Base-by-base conservation (phyloP, 23 tunicate genomes). In the Corella eumyota region DNA sequence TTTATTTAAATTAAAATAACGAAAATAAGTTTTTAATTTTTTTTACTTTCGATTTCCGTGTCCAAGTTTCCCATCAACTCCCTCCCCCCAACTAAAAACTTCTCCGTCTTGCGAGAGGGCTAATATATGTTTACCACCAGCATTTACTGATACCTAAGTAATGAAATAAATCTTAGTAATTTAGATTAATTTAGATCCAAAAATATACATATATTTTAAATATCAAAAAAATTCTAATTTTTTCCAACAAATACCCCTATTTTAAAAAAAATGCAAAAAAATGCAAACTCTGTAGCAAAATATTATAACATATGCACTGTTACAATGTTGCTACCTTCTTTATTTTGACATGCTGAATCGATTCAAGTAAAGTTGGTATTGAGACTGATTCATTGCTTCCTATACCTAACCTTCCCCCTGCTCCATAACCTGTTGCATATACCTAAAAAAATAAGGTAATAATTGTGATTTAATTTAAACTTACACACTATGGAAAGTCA, bases 21-120 rank as follows among this genome's bases (percentile, higher is more conserved):
- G n/a, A n/a, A n/a, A n/a, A n/a, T n/a, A n/a, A n/a, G n/a, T n/a
- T n/a, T n/a, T n/a, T n/a, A n/a, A n/a, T n/a, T n/a, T n/a, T n/a
- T n/a, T 79, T 72, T 32, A 78, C 87, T 59, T 58, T 65, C 88
- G 66, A 34, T 68, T 71, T 13, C 96, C 96, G 30, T 87, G 96
- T 5, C 96, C 96, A 33, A 79, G 67, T 36, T 78, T 79, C 24
- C 96, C 96, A 55, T 87, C 87, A 26, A 58, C 87, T 3, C 96
- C 96, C 25, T 87, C 96, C 0, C 96, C 96, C 96, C 96, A 87
- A 35, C 87, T 78, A 47, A 67, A 87, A 15, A 87, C 81, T 21
- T 78, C 81, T 36, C 96, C 96, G 22, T 67, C 81, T 23, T 63
- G 27, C 49, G 96, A 68, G 29, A 87, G 50, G 11, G 96, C 96